Conservation (phyloP, 2,113 vertebrate genomes). For the Corythoichthys haematopterus region DNA sequence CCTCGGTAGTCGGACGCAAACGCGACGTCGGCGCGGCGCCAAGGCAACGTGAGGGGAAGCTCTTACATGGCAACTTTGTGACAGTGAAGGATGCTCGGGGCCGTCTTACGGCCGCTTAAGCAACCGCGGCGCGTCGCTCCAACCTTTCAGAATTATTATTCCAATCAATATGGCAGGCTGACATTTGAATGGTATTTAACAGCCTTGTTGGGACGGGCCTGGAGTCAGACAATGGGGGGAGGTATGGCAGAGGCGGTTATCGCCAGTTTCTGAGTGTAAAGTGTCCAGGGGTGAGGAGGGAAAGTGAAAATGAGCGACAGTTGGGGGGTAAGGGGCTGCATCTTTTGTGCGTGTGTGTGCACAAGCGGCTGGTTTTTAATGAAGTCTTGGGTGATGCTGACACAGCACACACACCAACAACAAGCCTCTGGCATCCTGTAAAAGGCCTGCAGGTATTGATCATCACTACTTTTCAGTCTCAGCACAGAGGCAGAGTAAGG, state of each 20-base stretch:
- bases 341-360: conserved; percentile 24
- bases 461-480: conserved; percentile 65
- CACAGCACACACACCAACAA: conserved; percentile 46
- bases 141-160: conserved; percentile 71
- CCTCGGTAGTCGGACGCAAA: conserved; percentile 60
- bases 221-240: conserved; percentile 2
- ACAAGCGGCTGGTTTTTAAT: conserved; percentile 53
- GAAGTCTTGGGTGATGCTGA: conserved; percentile 70
- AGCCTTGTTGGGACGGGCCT: conserved; percentile 53
- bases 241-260: conserved; percentile 5
- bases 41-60: conserved; percentile 41
- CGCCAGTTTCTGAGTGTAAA: conserved; percentile 2
- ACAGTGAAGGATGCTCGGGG: conserved; percentile 64
- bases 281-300: conserved; percentile 8
- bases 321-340: conserved; percentile 26
- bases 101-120: conserved; percentile 56
- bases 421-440: conserved; percentile 50
- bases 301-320: conserved; percentile 45
- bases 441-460: conserved; percentile 72
- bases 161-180: conserved; percentile 67
- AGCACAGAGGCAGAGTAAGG: conserved; percentile 58
- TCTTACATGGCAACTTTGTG: conserved; percentile 69
- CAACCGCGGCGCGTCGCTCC: conserved; percentile 65
- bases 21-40: conserved; percentile 37
- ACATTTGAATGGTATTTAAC: conserved; percentile 76